Evolutionary conservation across 1,140 invertebrate genomes (phyloP), one percentile per base, ranked within the genome.

Genomic region (Pteromalus puparum): DNA sequence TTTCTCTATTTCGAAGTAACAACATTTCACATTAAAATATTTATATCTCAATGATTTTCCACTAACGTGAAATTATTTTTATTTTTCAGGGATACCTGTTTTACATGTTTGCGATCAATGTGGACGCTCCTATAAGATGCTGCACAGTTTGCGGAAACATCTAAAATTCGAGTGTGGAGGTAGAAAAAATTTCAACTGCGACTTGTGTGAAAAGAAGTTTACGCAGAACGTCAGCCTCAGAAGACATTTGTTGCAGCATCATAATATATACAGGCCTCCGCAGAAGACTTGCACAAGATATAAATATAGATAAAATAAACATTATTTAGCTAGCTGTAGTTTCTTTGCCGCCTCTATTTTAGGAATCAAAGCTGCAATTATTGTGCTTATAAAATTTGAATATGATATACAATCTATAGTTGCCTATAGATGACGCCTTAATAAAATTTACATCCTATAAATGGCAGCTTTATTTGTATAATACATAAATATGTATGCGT

Each of bases 121-220:
- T 84, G 91, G 91, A 28, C 90, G 93, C 24, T 90, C 90, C 4
- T 90, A 92, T 88, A 94, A 94, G 79, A 91, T 93, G 42, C 86
- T 88, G 77, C 86, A 88, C 65, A 90, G 92, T 81, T 86, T 95
- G 3, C 89, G 88, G 70, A 93, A 93, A 61, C 94, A 95, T 79
- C 89, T 93, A 84, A 93, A 93, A 70, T 93, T 91, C 84, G 94
- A 94, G 78, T 95, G 94, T 86, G 93, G 93, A 9, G 92, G 92
- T 53, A 91, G 92, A 53, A 91, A 91, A 21, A 92, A 93, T 72
- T 94, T 94, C 86, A 84, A 86, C 12, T 94, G 94, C 86, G 88
- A 91, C 13, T 76, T 93, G 21, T 94, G 94, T 85, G 82, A 85
- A n/a, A 85, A 89, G 13, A 91, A 90, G 42, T 93, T 92, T 82